Conservation (phyloP, 2,888 invertebrate genomes). For the Nymphalis c-album region DNA sequence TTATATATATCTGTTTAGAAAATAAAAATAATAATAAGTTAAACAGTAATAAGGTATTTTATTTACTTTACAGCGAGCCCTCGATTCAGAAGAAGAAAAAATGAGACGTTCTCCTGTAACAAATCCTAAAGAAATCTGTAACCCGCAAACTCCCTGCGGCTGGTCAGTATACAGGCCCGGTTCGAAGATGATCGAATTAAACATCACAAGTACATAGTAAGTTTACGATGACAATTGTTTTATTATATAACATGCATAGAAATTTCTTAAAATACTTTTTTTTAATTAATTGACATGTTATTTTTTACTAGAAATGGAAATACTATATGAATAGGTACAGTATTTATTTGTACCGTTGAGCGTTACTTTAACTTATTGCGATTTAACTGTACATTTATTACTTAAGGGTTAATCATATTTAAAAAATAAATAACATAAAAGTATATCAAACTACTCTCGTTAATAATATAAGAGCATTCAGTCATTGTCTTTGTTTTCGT, state of each 20-base stretch:
- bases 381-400: no score
- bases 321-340: background rate
- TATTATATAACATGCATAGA: background rate
- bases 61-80: constrained; percentile 13
- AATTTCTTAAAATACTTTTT: no score
- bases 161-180: constrained; percentile 52
- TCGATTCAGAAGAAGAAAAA: background rate
- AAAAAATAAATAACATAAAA: no score
- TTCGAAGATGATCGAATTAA: constrained; percentile 35
- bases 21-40: background rate
- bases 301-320: background rate
- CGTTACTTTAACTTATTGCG: no score
- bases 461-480: background rate
- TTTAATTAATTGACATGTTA: no score
- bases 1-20: background rate
- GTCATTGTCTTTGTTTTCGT: constrained; percentile 25
- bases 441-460: background rate
- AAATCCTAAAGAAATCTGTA: constrained; percentile 44
- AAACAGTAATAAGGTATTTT: background rate
- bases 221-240: constrained; percentile 38
- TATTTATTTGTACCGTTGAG: background rate
- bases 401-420: no score
- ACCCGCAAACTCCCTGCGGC: constrained; percentile 53
- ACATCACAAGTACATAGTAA: constrained; percentile 57
- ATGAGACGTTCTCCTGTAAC: background rate